Evolutionary conservation across 2,797 vertebrate species (phyloP), one percentile per base, ranked within the genome.

Genomic region (Tenualosa ilisha): DNA sequence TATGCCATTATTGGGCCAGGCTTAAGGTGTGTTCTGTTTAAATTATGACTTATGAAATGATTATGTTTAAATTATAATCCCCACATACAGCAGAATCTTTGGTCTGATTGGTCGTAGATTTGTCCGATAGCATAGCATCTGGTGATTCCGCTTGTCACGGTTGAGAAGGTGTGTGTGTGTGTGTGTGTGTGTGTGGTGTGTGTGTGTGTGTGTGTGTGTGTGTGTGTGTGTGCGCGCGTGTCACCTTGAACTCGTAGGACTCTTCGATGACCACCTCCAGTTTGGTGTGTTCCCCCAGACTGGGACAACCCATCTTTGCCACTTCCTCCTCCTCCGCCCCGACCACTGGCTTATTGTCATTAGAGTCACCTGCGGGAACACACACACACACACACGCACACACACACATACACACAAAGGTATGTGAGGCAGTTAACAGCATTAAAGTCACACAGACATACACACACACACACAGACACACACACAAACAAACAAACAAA

Each of bases 241-340:
- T 91, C 92, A 97, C 97, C 96, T 97, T 97, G 89, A 97, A 97
- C 86, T 97, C 97, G 22, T 97, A 97, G 0, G 97, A 97, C 88
- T 97, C 97, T 86, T 97, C 97, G 53, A 97, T 97, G 83, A 97
- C 93, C 83, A 97, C 95, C 88, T 97, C 97, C 89, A 96, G 93
- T 86, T 93, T 96, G 3, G 94, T 94, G 90, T 97, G 95, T 85
- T 97, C 97, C 37, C 97, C 97, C 87, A 97, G 91, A 85, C 91
- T 93, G 1, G 97, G 97, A 53, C 96, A 97, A 75, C 97, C 97
- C 94, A 94, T 96, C 94, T 93, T 96, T 22, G 94, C 95, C 92
- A 93, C 94, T 53, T 91, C 90, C 59, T 91, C 90, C 59, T 96
- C 95, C 86, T 95, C 94, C 0, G 86, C 90, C 63, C 92, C 94